Evolutionary conservation across 2,113 vertebrate genomes (phyloP).

Genomic region (Cinclus cinclus): DNA sequence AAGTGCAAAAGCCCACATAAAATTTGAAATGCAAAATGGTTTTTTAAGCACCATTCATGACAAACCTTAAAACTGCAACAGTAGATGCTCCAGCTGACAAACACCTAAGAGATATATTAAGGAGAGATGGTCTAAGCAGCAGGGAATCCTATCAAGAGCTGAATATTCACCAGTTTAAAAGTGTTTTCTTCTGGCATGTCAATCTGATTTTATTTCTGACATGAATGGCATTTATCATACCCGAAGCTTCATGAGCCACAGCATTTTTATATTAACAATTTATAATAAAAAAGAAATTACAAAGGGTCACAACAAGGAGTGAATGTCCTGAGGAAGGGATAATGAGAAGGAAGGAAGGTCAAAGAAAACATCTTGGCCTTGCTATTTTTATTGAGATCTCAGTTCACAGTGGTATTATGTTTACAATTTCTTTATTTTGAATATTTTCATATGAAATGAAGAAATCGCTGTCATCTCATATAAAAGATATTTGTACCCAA

Average conservation of each 20-base stretch:
- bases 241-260: conserved; percentile 33
- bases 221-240: conserved; percentile 30
- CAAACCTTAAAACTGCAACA: background rate
- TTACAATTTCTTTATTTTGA: conserved; percentile 4
- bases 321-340: conserved; percentile 25
- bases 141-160: background rate
- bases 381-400: background rate
- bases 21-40: background rate
- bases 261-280: conserved; percentile 57
- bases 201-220: conserved; percentile 45
- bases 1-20: background rate
- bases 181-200: conserved; percentile 31
- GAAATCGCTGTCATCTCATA: background rate
- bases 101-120: background rate
- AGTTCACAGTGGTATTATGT: background rate
- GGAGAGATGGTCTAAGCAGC: background rate
- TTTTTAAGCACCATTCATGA: background rate
- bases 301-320: conserved; percentile 38
- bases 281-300: conserved; percentile 58
- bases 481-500: background rate
- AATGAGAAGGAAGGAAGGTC: conserved; percentile 39
- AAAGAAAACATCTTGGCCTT: conserved; percentile 9
- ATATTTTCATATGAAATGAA: background rate
- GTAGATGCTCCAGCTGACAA: background rate
- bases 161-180: background rate